phyloP scores from a whole-genome alignment of 2,113 vertebrate genomes.

The Melospiza georgiana region DNA sequence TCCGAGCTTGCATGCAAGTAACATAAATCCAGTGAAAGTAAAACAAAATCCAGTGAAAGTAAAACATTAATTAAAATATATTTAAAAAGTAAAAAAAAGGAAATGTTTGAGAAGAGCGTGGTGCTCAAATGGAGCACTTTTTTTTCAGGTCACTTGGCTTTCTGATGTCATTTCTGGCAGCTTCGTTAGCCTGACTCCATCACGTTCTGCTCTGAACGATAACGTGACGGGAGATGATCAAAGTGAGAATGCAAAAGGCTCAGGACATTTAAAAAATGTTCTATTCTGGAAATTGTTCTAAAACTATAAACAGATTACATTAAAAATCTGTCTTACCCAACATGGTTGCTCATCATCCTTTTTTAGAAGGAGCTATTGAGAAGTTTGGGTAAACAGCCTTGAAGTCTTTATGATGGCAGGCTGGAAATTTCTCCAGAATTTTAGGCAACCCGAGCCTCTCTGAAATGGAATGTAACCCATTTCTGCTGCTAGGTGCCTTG shows the following conservation, averaged over 20 bases:
- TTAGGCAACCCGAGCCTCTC: background rate
- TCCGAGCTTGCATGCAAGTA: background rate
- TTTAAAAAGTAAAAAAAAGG: background rate
- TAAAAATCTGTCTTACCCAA: constrained; percentile 56
- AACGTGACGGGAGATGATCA: constrained; percentile 61
- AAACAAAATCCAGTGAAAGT: constrained; percentile 9
- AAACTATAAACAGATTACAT: constrained; percentile 65
- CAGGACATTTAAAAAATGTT: constrained; percentile 56
- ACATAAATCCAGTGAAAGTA: background rate
- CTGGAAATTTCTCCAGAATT: background rate
- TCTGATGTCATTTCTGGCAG: constrained; percentile 64
- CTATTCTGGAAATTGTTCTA: constrained; percentile 62
- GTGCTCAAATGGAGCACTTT: background rate
- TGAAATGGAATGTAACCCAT: constrained; percentile 17
- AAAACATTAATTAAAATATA: constrained; percentile 27
- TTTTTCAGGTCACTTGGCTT: constrained; percentile 51
- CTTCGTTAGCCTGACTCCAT: constrained; percentile 56
- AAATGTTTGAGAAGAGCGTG: background rate
- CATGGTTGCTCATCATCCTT: constrained; percentile 44
- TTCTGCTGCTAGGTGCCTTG: constrained; percentile 38
- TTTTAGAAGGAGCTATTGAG: constrained; percentile 53
- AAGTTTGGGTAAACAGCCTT: constrained; percentile 56
- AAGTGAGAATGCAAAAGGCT: constrained; percentile 63
- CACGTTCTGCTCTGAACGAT: constrained; percentile 46
- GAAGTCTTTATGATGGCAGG: constrained; percentile 39